Evolutionary conservation across 2,797 vertebrate species (phyloP), one percentile per base, ranked within the genome.

Genomic region (Limnodromus scolopaceus): DNA sequence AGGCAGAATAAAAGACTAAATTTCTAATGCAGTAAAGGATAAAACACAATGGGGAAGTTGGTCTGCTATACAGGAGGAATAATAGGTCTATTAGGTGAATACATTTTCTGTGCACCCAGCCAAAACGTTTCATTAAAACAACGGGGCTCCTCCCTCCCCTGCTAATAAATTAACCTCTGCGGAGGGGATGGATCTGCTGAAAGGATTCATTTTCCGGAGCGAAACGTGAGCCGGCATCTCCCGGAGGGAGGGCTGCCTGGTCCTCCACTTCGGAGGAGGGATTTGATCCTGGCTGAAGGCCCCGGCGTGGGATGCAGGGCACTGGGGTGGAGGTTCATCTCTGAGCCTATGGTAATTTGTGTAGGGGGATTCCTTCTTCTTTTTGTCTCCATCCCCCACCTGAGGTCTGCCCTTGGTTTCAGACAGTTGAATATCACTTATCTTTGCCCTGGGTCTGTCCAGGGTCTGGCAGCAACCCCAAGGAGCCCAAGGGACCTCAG

Each of bases 41-140:
- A 66, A 82, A 79, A 78, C 32, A 74, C 86, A 80, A 61, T 34
- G 80, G 82, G 78, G 70, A 91, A 95, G 93, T 49, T 13, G 51
- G 78, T 68, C 64, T 77, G 89, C 88, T 89, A 6, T 70, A 55
- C 53, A 66, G 77, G 68, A 87, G 83, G 58, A 86, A 74, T 94
- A 87, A 76, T 16, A 63, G 91, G n/a, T 71, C 86, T 79, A 66
- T 92, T 64, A 89, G 91, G 89, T 79, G 78, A 89, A 72, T 38
- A 16, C 41, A 19, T 53, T 95, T 89, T 15, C 90, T 65, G 86
- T 60, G 79, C 92, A 84, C 75, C 68, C 88, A 71, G 90, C 90
- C 85, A 90, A 94, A 95, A 92, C 55, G 53, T 85, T 78, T 92
- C 77, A 60, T 66, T 93, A 60, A 64, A 63, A n/a, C 66, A 54